Conservation (phyloP, 2,888 invertebrate species). For the Colletes collaris region DNA sequence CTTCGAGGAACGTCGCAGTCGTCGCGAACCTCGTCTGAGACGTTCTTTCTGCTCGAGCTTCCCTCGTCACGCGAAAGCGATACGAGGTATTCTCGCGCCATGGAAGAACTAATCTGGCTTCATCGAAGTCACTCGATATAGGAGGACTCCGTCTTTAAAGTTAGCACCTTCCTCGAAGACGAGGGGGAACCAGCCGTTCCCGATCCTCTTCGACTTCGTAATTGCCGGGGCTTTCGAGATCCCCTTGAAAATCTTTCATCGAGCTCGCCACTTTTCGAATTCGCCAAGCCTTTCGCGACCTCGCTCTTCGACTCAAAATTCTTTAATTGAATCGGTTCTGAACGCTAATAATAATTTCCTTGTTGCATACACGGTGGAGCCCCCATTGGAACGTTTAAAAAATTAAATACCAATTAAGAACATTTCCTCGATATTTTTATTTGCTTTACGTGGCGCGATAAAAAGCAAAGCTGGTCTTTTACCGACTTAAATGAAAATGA, state of each 20-base stretch:
- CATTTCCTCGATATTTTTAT: too few species aligned
- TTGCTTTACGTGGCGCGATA: too few species aligned
- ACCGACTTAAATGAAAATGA: too few species aligned
- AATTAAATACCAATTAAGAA: too few species aligned
- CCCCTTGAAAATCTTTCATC: slow-evolving; percentile 21
- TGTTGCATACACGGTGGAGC: too few species aligned
- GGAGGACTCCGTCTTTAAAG: slow-evolving; percentile 47
- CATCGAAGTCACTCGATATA: slow-evolving; percentile 62
- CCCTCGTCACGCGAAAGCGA: slow-evolving; percentile 48
- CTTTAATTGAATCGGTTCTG: not conserved
- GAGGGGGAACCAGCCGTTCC: slow-evolving; percentile 12
- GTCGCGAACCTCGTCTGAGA: slow-evolving; percentile 12
- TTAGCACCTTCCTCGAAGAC: slow-evolving; percentile 50
- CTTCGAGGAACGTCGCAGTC: not conserved
- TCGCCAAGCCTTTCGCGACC: not conserved
- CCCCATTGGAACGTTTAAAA: too few species aligned
- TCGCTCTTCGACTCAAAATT: not conserved
- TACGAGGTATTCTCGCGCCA: slow-evolving; percentile 37
- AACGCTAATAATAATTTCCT: too few species aligned
- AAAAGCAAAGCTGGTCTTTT: too few species aligned
- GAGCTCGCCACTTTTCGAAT: not conserved
- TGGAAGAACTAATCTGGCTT: slow-evolving; percentile 67
- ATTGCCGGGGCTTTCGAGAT: slow-evolving; percentile 31
- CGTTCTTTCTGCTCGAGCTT: slow-evolving; percentile 25
- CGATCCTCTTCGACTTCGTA: slow-evolving; percentile 41